These are phyloP conservation scores for Hippolais icterina DNA, from an alignment of 2,113 vertebrate genomes.

Conservation along the genomic window DNA sequence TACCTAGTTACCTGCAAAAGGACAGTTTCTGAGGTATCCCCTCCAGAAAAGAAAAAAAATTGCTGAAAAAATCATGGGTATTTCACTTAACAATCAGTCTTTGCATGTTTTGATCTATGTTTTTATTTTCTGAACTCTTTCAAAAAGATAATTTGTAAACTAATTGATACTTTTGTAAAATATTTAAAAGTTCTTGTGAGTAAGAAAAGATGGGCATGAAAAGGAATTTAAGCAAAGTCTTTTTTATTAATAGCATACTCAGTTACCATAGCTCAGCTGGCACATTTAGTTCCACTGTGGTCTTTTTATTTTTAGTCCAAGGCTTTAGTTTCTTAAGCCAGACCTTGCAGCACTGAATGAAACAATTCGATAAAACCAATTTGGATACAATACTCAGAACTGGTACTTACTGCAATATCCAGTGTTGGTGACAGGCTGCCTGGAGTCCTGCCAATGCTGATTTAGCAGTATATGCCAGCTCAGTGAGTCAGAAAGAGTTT, in stretches of 20 bases:
- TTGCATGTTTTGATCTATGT: neutral
- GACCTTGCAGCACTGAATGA: constrained; percentile 36
- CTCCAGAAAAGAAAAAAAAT: neutral
- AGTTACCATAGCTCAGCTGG: constrained; percentile 40
- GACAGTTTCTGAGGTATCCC: neutral
- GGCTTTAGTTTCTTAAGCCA: constrained; percentile 47
- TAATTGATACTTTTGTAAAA: neutral
- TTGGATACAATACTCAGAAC: constrained; percentile 73
- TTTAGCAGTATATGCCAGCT: constrained; percentile 78
- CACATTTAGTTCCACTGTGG: neutral
- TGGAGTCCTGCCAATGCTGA: constrained; percentile 78
- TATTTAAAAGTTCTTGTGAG: neutral
- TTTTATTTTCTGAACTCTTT: constrained; percentile 15
- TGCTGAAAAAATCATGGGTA: neutral
- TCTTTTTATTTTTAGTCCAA: constrained; percentile 53
- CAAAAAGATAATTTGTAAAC: neutral
- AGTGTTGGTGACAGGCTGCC: constrained; percentile 76
- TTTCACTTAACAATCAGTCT: neutral
- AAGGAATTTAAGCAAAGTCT: neutral
- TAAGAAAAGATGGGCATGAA: neutral
- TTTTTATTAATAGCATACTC: constrained; percentile 44
- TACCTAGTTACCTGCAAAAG: neutral
- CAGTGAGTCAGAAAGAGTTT: constrained; percentile 77
- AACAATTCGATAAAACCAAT: constrained; percentile 50
- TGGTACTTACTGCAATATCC: constrained; percentile 75